Base-by-base conservation (phyloP, 2,113 vertebrate species). In the Dissostichus mawsoni region DNA sequence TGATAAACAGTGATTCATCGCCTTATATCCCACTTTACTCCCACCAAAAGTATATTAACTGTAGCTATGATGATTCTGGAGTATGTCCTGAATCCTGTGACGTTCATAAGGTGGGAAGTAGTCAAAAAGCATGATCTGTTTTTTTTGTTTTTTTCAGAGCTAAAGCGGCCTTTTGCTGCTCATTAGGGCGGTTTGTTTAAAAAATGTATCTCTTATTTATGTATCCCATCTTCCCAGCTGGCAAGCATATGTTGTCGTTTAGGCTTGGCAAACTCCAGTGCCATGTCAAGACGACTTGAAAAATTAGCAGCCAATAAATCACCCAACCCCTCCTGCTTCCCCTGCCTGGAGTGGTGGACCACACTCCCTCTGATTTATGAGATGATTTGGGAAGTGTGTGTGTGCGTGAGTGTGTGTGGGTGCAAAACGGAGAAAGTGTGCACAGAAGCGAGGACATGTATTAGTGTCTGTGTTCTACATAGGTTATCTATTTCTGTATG, bases 1-100 rank as follows among this genome's bases (percentile, higher is more conserved):
- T 95, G 94, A 96, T 96, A 96, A 96, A 95, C 94, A 94, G 94
- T 95, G 95, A 96, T 95, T 96, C 95, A 96, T 96, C 93, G 92
- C 93, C 91, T 94, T 93, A 94, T 92, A 92, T 94, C 83, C 89
- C 84, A 84, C 90, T 90, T 89, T 85, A 90, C 91, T 91, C 89
- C 92, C 90, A 86, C 92, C 92, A 88, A 93, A 95, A 94, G 91
- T 94, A 90, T 92, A 95, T 95, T 93, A 95, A 95, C 94, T 92
- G 91, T 89, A 92, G 90, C 92, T 83, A 87, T 91, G 92, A 94
- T 93, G 92, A 93, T 94, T 94, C 83, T 83, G 83, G 84, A 82
- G 89, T 82, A 91, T 87, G 83, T 90, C 82, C 80, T 75, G 65
- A 87, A 66, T 79, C 44, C 41, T 51, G 17, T 18, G 23, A 25